phyloP scores from a whole-genome alignment of 2,113 vertebrate genomes.

The Tautogolabrus adspersus region DNA sequence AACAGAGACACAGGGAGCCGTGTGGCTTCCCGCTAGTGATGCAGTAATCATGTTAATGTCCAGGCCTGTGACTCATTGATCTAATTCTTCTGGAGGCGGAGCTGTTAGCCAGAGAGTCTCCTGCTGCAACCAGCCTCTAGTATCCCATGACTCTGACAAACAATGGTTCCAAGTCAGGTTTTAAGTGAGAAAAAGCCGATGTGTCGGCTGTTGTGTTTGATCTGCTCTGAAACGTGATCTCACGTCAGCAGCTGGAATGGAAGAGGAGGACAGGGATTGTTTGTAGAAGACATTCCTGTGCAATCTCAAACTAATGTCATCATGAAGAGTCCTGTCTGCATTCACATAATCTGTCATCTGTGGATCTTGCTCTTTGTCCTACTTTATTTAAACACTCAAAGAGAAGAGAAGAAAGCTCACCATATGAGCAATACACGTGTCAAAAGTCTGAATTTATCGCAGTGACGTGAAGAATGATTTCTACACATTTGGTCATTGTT shows the following conservation, averaged over 20 bases:
- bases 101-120: slow-evolving; percentile 27
- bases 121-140: slow-evolving; percentile 12
- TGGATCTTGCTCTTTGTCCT: slow-evolving; percentile 18
- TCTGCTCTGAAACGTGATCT: slow-evolving; percentile 21
- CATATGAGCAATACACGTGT: too few relatives aligned
- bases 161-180: slow-evolving; percentile 16
- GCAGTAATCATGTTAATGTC: slow-evolving; percentile 75
- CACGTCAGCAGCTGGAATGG: neutral
- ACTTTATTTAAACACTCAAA: neutral
- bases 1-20: slow-evolving; percentile 11
- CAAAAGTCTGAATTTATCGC: too few relatives aligned
- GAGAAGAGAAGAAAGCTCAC: neutral
- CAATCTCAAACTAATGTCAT: slow-evolving; percentile 34
- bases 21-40: slow-evolving; percentile 61
- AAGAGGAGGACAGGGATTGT: neutral
- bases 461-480: too few relatives aligned
- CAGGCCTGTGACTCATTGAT: slow-evolving; percentile 74
- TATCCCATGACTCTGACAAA: slow-evolving; percentile 35
- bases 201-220: slow-evolving; percentile 18
- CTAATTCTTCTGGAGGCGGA: slow-evolving; percentile 39
- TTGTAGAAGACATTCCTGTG: slow-evolving; percentile 30
- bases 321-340: slow-evolving; percentile 24
- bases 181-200: slow-evolving; percentile 24
- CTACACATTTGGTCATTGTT: too few relatives aligned
- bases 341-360: neutral